phyloP scores from a whole-genome alignment of 2,113 vertebrate species.

The Athene cunicularia region DNA sequence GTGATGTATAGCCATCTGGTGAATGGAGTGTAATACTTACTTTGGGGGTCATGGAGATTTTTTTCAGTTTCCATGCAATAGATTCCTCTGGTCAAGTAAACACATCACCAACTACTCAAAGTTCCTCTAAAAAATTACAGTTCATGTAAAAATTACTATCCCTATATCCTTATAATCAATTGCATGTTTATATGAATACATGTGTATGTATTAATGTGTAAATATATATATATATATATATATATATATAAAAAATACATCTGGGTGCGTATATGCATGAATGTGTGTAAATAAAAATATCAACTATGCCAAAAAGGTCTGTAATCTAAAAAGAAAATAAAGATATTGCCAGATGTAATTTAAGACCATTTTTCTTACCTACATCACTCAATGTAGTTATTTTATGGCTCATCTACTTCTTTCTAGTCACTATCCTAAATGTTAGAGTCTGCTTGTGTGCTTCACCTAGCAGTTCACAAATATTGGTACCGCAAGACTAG shows the following conservation, averaged over 20 bases:
- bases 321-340: neutral
- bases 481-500: neutral
- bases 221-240: neutral
- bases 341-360: neutral
- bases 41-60: neutral
- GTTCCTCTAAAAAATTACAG: neutral
- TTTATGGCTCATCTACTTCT: neutral
- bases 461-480: neutral
- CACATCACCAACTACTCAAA: neutral
- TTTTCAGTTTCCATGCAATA: neutral
- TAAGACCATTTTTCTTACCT: neutral
- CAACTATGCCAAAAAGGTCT: neutral
- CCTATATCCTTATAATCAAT: neutral
- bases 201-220: neutral
- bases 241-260: too few relatives aligned
- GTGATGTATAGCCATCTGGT: neutral
- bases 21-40: neutral
- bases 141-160: neutral
- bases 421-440: neutral
- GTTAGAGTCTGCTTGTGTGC: neutral
- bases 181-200: neutral
- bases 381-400: neutral
- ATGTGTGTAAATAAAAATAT: neutral
- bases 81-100: neutral
- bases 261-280: neutral